Evolutionary conservation across 2,888 invertebrate genomes (phyloP), one percentile per base, ranked within the genome.

Genomic region (Epinotia demarniana): DNA sequence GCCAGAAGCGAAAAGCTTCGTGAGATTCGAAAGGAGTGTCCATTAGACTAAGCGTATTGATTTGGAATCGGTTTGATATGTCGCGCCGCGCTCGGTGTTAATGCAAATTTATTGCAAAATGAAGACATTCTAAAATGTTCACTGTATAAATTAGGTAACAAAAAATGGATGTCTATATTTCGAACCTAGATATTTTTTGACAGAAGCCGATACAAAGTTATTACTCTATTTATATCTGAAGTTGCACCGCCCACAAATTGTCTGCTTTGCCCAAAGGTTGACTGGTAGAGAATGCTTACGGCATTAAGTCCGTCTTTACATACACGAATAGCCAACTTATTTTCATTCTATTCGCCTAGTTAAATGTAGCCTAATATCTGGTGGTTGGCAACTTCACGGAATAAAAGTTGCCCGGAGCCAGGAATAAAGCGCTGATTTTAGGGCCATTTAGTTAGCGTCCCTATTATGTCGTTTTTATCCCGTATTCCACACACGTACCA

Each of bases 401-500:
- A 27, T 6, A 13, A 60, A 72, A 39, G 19, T 61, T 19, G 39
- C n/a, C 13, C 13, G 9, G 53, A 49, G 27, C 23, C 27, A 39
- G 27, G 3, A 63, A 23, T 72, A 49, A 66, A 72, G 57, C 49
- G 18, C 49, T 64, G 49, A 64, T 64, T 64, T 64, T 23, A 64
- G 57, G 39, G 18, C n/a, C 18, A 67, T 64, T 66, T 60, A 49
- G 49, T 39, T 60, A 69, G 27, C 49, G 60, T 60, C 49, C 8
- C 33, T 72, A 2, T 66, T 60, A 66, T 58, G 33, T 72, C 19
- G 27, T 58, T 66, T 66, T 55, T 58, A 49, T 66, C 49, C 39
- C n/a, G 3, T 67, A 73, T 73, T 73, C 67, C 39, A 16, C 49
- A 60, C 73, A 61, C 73, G 67, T 60, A 33, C 33, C 60, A 33